phyloP scores from a whole-genome alignment of 1,140 invertebrate species.

The Drosophila arizonae region DNA sequence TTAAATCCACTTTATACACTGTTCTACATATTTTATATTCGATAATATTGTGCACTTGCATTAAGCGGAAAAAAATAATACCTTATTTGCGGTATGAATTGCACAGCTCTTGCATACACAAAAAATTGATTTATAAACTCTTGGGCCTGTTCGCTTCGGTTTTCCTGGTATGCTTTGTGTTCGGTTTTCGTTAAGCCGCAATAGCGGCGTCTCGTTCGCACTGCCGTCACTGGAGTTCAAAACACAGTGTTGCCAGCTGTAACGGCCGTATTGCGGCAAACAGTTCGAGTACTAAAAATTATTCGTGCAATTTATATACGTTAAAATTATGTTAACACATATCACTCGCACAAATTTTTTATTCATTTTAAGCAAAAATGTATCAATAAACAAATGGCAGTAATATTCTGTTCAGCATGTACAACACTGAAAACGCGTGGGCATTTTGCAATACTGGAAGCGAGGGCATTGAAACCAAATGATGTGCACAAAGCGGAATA shows the following conservation, averaged over 20 bases:
- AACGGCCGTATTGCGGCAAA: background rate
- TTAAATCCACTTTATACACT: slow-evolving; percentile 25
- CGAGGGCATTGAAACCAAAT: slow-evolving; percentile 76
- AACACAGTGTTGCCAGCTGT: slow-evolving; percentile 54
- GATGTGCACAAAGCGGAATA: slow-evolving; percentile 64
- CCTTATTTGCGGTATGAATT: slow-evolving; percentile 61
- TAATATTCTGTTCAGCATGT: background rate
- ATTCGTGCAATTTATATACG: background rate
- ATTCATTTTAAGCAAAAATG: background rate
- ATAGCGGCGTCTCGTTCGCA: slow-evolving; percentile 59
- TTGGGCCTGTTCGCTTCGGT: slow-evolving; percentile 69
- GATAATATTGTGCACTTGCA: slow-evolving; percentile 23
- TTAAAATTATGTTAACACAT: background rate
- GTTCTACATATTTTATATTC: background rate
- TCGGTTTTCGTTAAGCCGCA: slow-evolving; percentile 53
- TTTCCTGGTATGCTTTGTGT: slow-evolving; percentile 68
- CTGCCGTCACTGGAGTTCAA: slow-evolving; percentile 27
- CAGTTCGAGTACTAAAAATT: background rate
- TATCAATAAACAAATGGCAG: slow-evolving; percentile 13
- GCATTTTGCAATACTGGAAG: slow-evolving; percentile 61
- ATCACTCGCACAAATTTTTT: background rate
- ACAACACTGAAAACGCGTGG: slow-evolving; percentile 46
- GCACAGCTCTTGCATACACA: slow-evolving; percentile 76
- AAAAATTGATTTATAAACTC: slow-evolving; percentile 82
- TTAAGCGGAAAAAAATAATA: slow-evolving; percentile 26